phyloP scores from a whole-genome alignment of 2,797 vertebrate species.

The Parambassis ranga region DNA sequence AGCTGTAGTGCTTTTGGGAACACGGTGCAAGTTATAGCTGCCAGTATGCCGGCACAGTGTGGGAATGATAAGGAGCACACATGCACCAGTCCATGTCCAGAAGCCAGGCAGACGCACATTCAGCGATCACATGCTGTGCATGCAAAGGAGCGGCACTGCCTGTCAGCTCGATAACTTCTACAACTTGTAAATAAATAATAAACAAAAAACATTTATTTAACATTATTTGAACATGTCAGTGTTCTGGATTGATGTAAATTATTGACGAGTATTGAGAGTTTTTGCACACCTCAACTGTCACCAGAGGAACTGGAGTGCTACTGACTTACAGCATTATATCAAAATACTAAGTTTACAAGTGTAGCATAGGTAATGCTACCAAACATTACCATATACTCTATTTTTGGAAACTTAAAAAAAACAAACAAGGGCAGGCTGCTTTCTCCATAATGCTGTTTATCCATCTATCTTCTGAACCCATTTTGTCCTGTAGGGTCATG shows the following conservation, averaged over 20 bases:
- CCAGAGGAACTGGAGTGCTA: no score
- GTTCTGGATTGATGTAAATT: neutral
- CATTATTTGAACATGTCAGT: neutral
- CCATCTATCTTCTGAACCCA: no score
- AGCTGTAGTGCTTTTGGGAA: neutral
- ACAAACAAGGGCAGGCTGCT: no score
- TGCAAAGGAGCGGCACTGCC: constrained; percentile 4
- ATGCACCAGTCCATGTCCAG: neutral
- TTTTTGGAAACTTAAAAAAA: no score
- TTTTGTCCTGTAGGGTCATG: no score
- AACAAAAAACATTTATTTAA: neutral
- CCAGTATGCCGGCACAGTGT: neutral
- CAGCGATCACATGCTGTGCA: constrained; percentile 34
- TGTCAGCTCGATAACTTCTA: neutral
- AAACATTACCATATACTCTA: no score
- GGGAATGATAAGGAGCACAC: neutral
- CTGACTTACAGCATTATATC: no score
- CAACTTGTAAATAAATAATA: neutral
- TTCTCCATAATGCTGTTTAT: no score
- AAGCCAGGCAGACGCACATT: neutral
- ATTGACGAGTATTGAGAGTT: no score
- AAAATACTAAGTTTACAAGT: no score
- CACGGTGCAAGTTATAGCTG: neutral
- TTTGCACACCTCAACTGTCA: no score
- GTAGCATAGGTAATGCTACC: no score